Evolutionary conservation across 2,797 vertebrate genomes (phyloP).

Genomic region (Parauchenoglanis punctatus): DNA sequence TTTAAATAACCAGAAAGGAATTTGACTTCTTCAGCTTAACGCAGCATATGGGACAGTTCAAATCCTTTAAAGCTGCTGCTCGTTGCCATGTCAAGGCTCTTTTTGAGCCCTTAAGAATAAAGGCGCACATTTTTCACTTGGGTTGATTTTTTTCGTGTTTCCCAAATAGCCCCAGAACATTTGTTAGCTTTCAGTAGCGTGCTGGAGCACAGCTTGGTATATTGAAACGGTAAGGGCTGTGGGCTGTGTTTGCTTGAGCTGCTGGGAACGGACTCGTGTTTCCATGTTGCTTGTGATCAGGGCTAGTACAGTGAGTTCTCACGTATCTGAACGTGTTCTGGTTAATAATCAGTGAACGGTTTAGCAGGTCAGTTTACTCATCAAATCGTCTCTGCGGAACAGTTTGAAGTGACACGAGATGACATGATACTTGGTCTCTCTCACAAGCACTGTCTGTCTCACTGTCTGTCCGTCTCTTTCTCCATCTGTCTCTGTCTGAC

Average conservation of each 20-base stretch:
- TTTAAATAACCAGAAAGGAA: conserved; percentile 33
- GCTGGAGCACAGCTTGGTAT: not conserved
- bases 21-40: conserved; percentile 7
- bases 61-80: not conserved
- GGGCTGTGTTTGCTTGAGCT: conserved; percentile 7
- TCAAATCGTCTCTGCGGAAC: conserved; percentile 27
- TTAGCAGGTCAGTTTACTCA: conserved; percentile 42
- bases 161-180: not conserved
- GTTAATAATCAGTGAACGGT: conserved; percentile 43
- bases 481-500: not conserved
- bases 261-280: conserved; percentile 9
- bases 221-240: not conserved
- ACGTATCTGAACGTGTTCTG: not conserved
- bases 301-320: conserved; percentile 14
- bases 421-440: not conserved
- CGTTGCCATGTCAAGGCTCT: not conserved
- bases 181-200: not conserved
- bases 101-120: conserved; percentile 3
- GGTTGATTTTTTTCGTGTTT: not conserved
- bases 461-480: not conserved
- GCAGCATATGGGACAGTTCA: not conserved
- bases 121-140: not conserved
- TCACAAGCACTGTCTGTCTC: not conserved
- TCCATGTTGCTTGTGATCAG: conserved; percentile 11
- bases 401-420: not conserved